Evolutionary conservation across 2,113 vertebrate species (phyloP).

Genomic region (Malurus elegans): DNA sequence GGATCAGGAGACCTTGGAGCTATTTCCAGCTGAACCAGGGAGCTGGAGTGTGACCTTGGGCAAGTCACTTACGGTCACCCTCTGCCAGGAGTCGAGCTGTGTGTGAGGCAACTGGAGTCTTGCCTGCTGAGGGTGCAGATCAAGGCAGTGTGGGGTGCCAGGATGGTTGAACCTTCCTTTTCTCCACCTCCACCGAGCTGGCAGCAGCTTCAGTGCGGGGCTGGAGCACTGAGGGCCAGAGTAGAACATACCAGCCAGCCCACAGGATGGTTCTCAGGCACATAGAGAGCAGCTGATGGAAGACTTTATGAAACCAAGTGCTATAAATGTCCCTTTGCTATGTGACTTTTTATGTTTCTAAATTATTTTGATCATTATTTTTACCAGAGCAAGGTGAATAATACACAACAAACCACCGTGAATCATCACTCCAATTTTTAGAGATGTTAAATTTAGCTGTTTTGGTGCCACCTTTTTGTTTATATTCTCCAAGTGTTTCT

Average conservation of each 20-base stretch:
- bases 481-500: constrained; percentile 32
- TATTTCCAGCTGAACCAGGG: constrained; percentile 23
- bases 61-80: background rate
- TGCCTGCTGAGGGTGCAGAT: background rate
- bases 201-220: background rate
- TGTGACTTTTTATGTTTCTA: background rate
- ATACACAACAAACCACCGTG: constrained; percentile 31
- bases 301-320: constrained; percentile 4
- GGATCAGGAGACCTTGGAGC: constrained; percentile 16
- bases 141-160: background rate
- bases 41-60: background rate
- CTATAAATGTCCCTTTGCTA: constrained; percentile 1
- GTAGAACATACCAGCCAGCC: background rate
- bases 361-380: constrained; percentile 51
- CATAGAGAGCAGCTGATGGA: background rate
- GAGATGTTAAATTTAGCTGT: constrained; percentile 45
- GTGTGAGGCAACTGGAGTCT: background rate
- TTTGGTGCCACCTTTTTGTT: constrained; percentile 59
- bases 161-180: background rate
- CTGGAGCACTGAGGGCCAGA: background rate
- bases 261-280: constrained; percentile 16
- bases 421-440: constrained; percentile 43
- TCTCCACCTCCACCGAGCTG: background rate
- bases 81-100: background rate
- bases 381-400: background rate